A percentile compares a stretch with the other conserved stretches of the same genome.
Conservation (phyloP, 1,140 invertebrate genomes). For the Drosophila pseudoobscura region DNA sequence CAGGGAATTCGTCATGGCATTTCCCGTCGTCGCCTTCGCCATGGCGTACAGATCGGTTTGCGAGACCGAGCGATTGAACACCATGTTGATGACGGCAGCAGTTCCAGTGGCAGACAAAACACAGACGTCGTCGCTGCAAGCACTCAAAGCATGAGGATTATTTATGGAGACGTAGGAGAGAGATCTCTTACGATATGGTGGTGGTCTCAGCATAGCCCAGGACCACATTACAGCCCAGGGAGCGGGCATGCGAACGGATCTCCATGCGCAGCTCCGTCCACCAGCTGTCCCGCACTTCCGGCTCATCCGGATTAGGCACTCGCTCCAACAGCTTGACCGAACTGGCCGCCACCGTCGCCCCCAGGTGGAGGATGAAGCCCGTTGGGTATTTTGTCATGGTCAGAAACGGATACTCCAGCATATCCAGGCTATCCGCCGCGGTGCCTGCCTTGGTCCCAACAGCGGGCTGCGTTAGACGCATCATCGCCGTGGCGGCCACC, state of each 20-base stretch:
- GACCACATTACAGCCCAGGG: slow-evolving; percentile 96
- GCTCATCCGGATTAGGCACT: slow-evolving; percentile 92
- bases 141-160: not conserved
- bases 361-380: slow-evolving; percentile 94
- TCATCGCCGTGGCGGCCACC: slow-evolving; percentile 78
- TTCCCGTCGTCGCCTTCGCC: slow-evolving; percentile 44
- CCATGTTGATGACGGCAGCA: slow-evolving; percentile 91
- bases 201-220: slow-evolving; percentile 95
- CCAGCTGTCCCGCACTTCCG: slow-evolving; percentile 95
- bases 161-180: not conserved
- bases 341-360: slow-evolving; percentile 93
- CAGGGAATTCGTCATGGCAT: slow-evolving; percentile 70
- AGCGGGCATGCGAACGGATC: slow-evolving; percentile 94
- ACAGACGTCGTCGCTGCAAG: slow-evolving; percentile 95
- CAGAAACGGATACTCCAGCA: slow-evolving; percentile 97
- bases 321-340: slow-evolving; percentile 94
- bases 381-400: slow-evolving; percentile 95
- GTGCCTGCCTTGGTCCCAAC: slow-evolving; percentile 51
- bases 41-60: slow-evolving; percentile 75
- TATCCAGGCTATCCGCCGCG: slow-evolving; percentile 88
- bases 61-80: slow-evolving; percentile 82
- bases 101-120: slow-evolving; percentile 96
- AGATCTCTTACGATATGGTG: slow-evolving; percentile 90
- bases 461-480: slow-evolving; percentile 83
- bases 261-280: slow-evolving; percentile 98